Percentiles rank a stretch among this genome's conserved stretches.
These are phyloP conservation scores for Poecilus cupreus DNA, from an alignment of 2,888 invertebrate genomes.

Conservation along the genomic window DNA sequence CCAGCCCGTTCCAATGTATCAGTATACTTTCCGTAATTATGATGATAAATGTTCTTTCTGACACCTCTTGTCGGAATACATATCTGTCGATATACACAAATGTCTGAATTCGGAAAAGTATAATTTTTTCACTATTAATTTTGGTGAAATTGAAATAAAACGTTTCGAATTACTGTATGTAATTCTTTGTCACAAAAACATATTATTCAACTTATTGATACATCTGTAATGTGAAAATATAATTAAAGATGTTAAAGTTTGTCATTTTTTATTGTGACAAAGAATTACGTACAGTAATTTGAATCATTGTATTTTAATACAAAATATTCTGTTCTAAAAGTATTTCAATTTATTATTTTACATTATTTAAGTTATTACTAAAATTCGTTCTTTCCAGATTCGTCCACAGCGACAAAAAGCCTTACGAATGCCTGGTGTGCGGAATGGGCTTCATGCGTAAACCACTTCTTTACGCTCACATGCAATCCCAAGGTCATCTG, in stretches of 20 bases:
- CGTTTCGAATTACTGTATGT: too few relatives aligned
- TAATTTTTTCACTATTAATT: not conserved
- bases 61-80: slow-evolving; percentile 5
- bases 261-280: too few relatives aligned
- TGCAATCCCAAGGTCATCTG: slow-evolving; percentile 83
- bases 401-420: slow-evolving; percentile 90
- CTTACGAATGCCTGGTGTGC: slow-evolving; percentile 88
- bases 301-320: too few relatives aligned
- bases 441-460: slow-evolving; percentile 90
- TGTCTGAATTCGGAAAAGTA: too few relatives aligned
- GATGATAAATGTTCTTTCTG: not conserved
- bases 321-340: too few relatives aligned
- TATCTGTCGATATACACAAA: not conserved
- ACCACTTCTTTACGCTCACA: slow-evolving; percentile 84
- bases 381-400: slow-evolving; percentile 78
- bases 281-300: too few relatives aligned
- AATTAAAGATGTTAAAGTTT: too few relatives aligned
- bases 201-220: too few relatives aligned
- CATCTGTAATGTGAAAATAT: too few relatives aligned
- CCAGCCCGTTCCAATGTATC: too few relatives aligned
- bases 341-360: not conserved
- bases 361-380: too few relatives aligned
- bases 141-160: not conserved
- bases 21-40: not conserved
- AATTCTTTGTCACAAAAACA: too few relatives aligned